Conservation (phyloP, 2,113 vertebrate species). For the Sterna hirundo region DNA sequence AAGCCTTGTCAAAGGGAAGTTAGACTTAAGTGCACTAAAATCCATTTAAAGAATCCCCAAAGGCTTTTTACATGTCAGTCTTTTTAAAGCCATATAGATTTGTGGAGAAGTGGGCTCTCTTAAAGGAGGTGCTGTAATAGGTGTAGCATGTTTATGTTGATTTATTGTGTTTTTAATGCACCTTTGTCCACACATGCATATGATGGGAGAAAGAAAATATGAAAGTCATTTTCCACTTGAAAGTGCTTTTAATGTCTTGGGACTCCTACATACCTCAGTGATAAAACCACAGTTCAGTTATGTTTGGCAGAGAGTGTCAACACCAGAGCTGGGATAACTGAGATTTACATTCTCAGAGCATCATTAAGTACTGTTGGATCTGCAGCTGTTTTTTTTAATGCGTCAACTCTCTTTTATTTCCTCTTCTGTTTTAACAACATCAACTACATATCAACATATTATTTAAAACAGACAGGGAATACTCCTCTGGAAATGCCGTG, state of each 20-base stretch:
- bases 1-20: background rate
- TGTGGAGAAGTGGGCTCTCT: background rate
- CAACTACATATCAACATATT: background rate
- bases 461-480: background rate
- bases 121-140: background rate
- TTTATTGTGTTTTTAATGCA: background rate
- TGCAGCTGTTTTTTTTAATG: background rate
- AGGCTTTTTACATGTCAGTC: background rate
- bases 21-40: background rate
- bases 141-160: fast-evolving
- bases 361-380: background rate
- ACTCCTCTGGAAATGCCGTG: background rate
- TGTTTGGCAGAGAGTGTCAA: background rate
- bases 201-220: background rate
- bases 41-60: background rate
- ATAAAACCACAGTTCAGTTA: slow-evolving; percentile 20
- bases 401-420: slow-evolving; percentile 17
- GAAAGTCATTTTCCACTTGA: slow-evolving; percentile 30
- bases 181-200: background rate
- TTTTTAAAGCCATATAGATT: background rate
- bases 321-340: background rate
- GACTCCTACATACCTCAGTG: background rate
- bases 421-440: background rate
- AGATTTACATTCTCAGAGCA: background rate
- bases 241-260: slow-evolving; percentile 47